These are phyloP conservation scores for Siderastrea radians DNA, from an alignment of 92 coral and sea anemone genomes.

Conservation along the genomic window DNA sequence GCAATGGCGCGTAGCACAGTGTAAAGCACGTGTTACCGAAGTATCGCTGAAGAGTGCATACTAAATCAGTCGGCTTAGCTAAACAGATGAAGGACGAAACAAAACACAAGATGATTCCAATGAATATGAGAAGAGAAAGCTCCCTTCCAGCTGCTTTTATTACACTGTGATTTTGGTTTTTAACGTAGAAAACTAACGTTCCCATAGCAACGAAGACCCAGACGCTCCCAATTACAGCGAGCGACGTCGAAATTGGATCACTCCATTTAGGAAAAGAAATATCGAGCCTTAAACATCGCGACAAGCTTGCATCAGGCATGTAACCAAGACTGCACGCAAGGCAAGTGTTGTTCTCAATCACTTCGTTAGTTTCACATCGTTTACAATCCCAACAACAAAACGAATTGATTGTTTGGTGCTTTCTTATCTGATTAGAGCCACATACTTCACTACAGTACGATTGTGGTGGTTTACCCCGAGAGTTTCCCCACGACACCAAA, in stretches of 20 bases:
- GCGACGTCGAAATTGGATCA: slow-evolving; percentile 48
- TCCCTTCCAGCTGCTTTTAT: slow-evolving; percentile 94
- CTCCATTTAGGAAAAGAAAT: slow-evolving; percentile 61
- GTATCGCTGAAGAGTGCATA: slow-evolving; percentile 80
- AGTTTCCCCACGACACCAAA: slow-evolving; percentile 76
- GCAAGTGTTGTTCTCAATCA: slow-evolving; percentile 84
- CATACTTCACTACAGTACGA: slow-evolving; percentile 87
- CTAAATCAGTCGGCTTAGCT: slow-evolving; percentile 71
- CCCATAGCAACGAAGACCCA: slow-evolving; percentile 71
- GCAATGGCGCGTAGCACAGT: slow-evolving; percentile 90
- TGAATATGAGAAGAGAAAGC: slow-evolving; percentile 75
- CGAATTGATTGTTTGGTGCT: slow-evolving; percentile 57
- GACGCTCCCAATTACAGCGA: slow-evolving; percentile 51
- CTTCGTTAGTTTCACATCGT: slow-evolving; percentile 56
- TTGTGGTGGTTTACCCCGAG: slow-evolving; percentile 60
- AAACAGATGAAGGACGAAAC: slow-evolving; percentile 69
- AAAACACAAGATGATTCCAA: slow-evolving; percentile 82
- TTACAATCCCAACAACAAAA: slow-evolving; percentile 91
- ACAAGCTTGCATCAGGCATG: slow-evolving; percentile 68
- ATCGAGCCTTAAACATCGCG: slow-evolving; percentile 67
- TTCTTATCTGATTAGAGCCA: slow-evolving; percentile 46
- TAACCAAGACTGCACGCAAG: slow-evolving; percentile 74
- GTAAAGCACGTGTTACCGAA: slow-evolving; percentile 74
- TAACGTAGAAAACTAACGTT: slow-evolving; percentile 71
- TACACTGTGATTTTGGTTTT: slow-evolving; percentile 72